Evolutionary conservation across 2,888 invertebrate species (phyloP).

Genomic region (Capitulum mitella): DNA sequence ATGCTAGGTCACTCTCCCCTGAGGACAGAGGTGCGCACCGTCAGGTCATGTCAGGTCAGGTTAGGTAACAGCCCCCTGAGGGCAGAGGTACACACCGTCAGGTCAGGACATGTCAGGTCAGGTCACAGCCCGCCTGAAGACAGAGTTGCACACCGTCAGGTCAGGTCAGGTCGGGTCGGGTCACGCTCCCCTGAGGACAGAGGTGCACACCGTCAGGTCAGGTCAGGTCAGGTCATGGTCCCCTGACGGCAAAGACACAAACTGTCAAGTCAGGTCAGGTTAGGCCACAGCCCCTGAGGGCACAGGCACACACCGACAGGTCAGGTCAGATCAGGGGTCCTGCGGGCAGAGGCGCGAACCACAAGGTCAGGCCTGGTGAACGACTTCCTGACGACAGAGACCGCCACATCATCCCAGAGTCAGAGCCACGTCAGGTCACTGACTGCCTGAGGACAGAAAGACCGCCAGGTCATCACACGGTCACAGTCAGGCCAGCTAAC

Average conservation of each 20-base stretch:
- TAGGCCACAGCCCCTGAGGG: slow-evolving; percentile 31
- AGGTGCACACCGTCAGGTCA: neutral
- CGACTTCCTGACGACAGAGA: too few species aligned
- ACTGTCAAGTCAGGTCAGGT: neutral
- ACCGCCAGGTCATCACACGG: too few species aligned
- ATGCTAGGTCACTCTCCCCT: neutral
- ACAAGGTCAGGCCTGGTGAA: neutral
- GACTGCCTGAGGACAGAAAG: too few species aligned
- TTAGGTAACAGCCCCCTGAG: neutral
- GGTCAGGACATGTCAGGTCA: neutral
- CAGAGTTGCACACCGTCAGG: neutral
- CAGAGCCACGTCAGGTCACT: too few species aligned
- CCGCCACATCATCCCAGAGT: too few species aligned
- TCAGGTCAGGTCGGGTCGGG: neutral
- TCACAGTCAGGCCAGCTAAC: too few species aligned
- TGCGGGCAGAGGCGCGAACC: neutral
- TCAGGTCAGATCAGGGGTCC: neutral
- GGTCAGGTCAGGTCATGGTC: neutral
- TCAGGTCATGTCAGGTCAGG: neutral
- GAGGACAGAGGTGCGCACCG: neutral
- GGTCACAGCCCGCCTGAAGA: slow-evolving; percentile 31
- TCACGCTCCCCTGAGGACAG: neutral
- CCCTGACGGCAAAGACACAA: too few species aligned
- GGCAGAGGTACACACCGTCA: too few species aligned
- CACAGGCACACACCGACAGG: neutral